Evolutionary conservation across 2,888 invertebrate genomes (phyloP).

Genomic region (Allophyes oxyacanthae): DNA sequence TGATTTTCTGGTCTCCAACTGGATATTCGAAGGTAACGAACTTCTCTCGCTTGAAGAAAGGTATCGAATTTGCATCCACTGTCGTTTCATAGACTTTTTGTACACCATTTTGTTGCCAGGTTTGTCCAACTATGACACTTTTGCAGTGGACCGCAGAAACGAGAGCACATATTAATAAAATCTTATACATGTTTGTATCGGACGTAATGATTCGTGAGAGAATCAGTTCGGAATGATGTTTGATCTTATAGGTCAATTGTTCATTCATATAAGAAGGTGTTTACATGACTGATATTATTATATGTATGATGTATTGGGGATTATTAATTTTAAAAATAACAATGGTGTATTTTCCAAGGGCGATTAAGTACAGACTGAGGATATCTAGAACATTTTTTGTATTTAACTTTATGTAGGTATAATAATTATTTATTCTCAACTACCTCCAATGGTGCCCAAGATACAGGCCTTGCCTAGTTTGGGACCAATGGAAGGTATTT

Average conservation of each 20-base stretch:
- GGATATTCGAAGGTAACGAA: conserved; percentile 74
- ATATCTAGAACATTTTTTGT: no score
- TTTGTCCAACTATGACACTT: conserved; percentile 76
- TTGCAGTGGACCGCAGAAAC: conserved; percentile 62
- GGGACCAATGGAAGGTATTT: no score
- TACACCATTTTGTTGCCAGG: conserved; percentile 68
- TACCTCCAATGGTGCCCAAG: no score
- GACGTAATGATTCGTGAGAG: conserved; percentile 42
- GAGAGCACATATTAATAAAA: conserved; percentile 55
- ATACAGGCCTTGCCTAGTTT: no score
- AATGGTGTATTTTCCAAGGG: no score
- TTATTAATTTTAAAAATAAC: not conserved
- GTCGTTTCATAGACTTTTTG: conserved; percentile 72
- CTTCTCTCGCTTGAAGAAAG: conserved; percentile 72
- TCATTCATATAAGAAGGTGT: conserved; percentile 23
- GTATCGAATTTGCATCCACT: conserved; percentile 65
- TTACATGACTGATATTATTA: conserved; percentile 30
- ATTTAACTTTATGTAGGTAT: no score
- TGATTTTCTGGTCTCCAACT: conserved; percentile 72
- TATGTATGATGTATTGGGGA: no score
- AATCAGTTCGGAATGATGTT: conserved; percentile 33
- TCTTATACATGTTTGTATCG: conserved; percentile 33
- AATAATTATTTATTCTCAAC: no score
- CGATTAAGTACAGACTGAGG: no score
- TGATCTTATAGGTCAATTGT: conserved; percentile 41